Percentiles rank a stretch among this genome's conserved stretches.
Conservation (phyloP, 1,140 invertebrate species). For the Drosophila mayri region DNA sequence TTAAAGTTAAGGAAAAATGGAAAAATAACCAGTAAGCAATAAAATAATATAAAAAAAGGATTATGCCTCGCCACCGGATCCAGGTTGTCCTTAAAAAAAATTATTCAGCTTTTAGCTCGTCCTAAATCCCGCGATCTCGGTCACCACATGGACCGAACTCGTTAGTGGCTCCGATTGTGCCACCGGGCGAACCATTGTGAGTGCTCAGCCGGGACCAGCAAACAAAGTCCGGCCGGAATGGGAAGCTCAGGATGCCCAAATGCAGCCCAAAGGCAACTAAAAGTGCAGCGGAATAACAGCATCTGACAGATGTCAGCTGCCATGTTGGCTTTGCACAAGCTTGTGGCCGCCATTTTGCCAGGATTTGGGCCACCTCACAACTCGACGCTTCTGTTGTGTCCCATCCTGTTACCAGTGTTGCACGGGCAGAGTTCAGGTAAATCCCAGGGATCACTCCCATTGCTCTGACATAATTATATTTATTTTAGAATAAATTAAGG, state of each 20-base stretch:
- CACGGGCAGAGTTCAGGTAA: not conserved
- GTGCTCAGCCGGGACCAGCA: slow-evolving; percentile 26
- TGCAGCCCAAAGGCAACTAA: slow-evolving; percentile 49
- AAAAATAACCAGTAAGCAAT: too few relatives aligned
- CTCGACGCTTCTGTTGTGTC: slow-evolving; percentile 31
- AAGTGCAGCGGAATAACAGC: slow-evolving; percentile 53
- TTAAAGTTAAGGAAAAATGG: too few relatives aligned
- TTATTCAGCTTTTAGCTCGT: not conserved
- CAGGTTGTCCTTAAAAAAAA: not conserved
- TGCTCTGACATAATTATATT: too few relatives aligned
- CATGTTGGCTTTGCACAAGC: slow-evolving; percentile 72
- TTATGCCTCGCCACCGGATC: not conserved
- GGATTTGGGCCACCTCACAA: slow-evolving; percentile 52
- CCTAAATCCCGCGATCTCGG: slow-evolving; percentile 14
- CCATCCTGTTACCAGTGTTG: slow-evolving; percentile 3
- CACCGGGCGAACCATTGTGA: slow-evolving; percentile 25
- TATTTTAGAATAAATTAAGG: not conserved
- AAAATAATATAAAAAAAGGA: too few relatives aligned
- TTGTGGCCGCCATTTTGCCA: slow-evolving; percentile 75
- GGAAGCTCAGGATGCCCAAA: slow-evolving; percentile 22
- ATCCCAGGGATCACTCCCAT: not conserved
- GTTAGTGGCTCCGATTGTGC: slow-evolving; percentile 42
- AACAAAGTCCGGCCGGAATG: slow-evolving; percentile 27
- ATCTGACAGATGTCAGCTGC: slow-evolving; percentile 57
- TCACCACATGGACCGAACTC: slow-evolving; percentile 16